These are phyloP conservation scores for Neopelma chrysocephalum DNA, from an alignment of 2,797 vertebrate species.

Conservation along the genomic window DNA sequence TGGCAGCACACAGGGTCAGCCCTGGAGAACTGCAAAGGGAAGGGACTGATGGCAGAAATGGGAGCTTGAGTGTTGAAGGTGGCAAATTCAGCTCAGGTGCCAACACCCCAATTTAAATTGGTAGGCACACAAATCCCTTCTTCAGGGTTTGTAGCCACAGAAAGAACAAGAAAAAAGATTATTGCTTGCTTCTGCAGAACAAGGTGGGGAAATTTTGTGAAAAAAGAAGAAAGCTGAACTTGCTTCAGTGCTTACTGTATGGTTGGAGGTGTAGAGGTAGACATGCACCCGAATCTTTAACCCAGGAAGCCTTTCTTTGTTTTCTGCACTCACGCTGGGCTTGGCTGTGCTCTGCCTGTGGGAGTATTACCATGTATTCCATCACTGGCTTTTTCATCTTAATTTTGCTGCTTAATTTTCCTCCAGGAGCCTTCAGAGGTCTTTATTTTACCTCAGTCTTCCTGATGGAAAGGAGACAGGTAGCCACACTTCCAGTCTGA, in stretches of 20 bases:
- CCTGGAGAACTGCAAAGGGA: neutral
- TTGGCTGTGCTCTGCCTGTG: neutral
- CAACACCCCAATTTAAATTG: neutral
- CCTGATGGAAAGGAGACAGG: neutral
- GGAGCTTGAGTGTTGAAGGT: neutral
- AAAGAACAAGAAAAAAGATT: neutral
- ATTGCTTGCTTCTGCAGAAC: neutral
- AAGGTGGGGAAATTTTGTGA: neutral
- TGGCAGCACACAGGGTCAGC: accelerated
- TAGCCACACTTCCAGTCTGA: neutral
- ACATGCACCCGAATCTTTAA: neutral
- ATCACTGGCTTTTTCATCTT: neutral
- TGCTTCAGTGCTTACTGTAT: neutral
- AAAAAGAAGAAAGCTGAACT: neutral
- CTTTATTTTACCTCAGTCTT: neutral
- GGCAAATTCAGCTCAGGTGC: neutral
- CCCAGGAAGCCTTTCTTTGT: neutral
- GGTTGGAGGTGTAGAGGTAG: neutral
- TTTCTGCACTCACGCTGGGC: neutral
- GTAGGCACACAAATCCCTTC: neutral
- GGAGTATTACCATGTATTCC: neutral
- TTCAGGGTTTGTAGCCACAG: neutral
- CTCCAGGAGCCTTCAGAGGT: neutral
- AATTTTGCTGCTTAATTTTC: neutral
- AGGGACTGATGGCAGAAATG: neutral